Percentiles rank a stretch among this genome's conserved stretches.
Evolutionary conservation across 2,113 vertebrate genomes (phyloP).

Genomic region (Eulacestoma nigropectus): DNA sequence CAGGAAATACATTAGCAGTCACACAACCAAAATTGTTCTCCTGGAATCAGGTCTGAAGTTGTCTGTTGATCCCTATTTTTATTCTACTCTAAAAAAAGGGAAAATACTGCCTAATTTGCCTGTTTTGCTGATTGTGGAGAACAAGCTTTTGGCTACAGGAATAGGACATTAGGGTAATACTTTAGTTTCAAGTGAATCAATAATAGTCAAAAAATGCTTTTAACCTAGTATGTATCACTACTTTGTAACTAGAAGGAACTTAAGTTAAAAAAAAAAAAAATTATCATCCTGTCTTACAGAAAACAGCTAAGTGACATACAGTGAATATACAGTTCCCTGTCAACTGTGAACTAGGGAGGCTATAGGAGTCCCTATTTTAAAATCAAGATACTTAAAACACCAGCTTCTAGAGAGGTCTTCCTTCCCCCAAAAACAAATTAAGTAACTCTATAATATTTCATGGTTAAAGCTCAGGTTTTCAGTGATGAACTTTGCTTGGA

Average conservation of each 20-base stretch:
- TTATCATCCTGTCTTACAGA: background rate
- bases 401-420: background rate
- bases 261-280: background rate
- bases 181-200: background rate
- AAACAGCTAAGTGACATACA: background rate
- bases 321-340: background rate
- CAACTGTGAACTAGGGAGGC: background rate
- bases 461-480: background rate
- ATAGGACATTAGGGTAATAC: background rate
- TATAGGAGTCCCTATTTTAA: background rate
- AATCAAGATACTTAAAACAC: background rate
- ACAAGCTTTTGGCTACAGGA: background rate
- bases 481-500: background rate
- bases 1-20: background rate
- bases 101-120: background rate
- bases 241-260: background rate
- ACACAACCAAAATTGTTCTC: background rate
- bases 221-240: background rate
- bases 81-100: background rate
- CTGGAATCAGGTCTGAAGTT: background rate
- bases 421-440: background rate
- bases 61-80: background rate
- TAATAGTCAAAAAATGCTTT: background rate
- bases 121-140: background rate
- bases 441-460: background rate